phyloP scores from a whole-genome alignment of 2,888 invertebrate species.

The Elgonia sp. region DNA sequence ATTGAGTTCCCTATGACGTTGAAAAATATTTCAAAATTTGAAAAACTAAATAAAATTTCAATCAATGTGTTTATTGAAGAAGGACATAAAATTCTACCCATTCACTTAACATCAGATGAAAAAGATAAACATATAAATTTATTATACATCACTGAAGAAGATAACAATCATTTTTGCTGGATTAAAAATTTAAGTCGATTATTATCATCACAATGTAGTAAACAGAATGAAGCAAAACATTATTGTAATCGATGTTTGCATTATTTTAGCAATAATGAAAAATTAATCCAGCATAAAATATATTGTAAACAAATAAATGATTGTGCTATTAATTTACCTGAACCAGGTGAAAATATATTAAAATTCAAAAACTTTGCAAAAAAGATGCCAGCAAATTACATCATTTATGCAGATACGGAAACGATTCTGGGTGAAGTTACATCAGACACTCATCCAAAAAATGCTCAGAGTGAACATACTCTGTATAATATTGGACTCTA shows the following conservation, averaged over 20 bases:
- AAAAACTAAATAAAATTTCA: constrained; percentile 20
- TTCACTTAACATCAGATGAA: constrained; percentile 18
- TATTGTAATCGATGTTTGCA: constrained; percentile 23
- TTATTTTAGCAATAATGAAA: constrained; percentile 10
- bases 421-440: neutral
- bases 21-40: constrained; percentile 30
- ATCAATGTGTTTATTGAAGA: constrained; percentile 12
- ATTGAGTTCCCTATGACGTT: constrained; percentile 19
- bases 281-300: neutral
- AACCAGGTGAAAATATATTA: neutral
- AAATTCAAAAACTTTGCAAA: constrained; percentile 15
- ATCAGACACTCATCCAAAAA: neutral
- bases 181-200: constrained; percentile 26
- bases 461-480: neutral
- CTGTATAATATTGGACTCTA: constrained; percentile 9
- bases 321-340: constrained; percentile 1
- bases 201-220: constrained; percentile 1
- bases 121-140: constrained; percentile 19
- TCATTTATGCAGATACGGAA: constrained; percentile 2
- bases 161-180: constrained; percentile 35
- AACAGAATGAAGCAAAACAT: neutral
- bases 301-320: constrained; percentile 12
- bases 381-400: neutral
- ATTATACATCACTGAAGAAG: neutral
- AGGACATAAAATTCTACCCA: neutral